These are phyloP conservation scores for Riparia riparia DNA, from an alignment of 2,113 vertebrate species.

Conservation along the genomic window DNA sequence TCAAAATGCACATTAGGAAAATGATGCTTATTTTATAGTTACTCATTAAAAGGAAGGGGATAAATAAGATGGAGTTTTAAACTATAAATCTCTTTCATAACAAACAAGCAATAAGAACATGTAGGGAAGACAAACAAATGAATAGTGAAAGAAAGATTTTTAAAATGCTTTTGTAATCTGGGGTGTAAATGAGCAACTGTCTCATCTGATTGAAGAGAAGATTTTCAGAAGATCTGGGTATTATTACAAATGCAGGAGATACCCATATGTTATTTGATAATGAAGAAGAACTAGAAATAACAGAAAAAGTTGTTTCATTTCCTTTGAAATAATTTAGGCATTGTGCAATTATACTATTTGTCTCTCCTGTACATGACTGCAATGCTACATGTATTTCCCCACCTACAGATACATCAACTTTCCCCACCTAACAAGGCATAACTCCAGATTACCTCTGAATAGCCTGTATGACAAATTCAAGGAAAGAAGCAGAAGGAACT, in stretches of 20 bases:
- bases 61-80: slow-evolving; percentile 71
- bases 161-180: slow-evolving; percentile 58
- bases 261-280: slow-evolving; percentile 62
- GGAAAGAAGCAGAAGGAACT: slow-evolving; percentile 47
- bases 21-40: slow-evolving; percentile 77
- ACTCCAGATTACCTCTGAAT: slow-evolving; percentile 23
- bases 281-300: slow-evolving; percentile 66
- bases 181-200: slow-evolving; percentile 67
- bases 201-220: slow-evolving; percentile 61
- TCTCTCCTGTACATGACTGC: slow-evolving; percentile 20
- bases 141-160: slow-evolving; percentile 54
- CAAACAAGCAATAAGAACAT: slow-evolving; percentile 43
- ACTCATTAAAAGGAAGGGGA: slow-evolving; percentile 74
- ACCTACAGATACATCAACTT: slow-evolving; percentile 42
- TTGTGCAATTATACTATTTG: slow-evolving; percentile 31
- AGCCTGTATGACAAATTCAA: slow-evolving; percentile 56
- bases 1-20: slow-evolving; percentile 77
- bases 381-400: slow-evolving; percentile 32
- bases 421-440: slow-evolving; percentile 54
- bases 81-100: slow-evolving; percentile 71
- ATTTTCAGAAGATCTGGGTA: slow-evolving; percentile 66
- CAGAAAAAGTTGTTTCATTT: slow-evolving; percentile 64
- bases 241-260: slow-evolving; percentile 15
- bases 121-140: slow-evolving; percentile 51
- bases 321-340: background rate